Evolutionary conservation across 2,113 vertebrate genomes (phyloP).

Genomic region (Crotophaga sulcirostris): DNA sequence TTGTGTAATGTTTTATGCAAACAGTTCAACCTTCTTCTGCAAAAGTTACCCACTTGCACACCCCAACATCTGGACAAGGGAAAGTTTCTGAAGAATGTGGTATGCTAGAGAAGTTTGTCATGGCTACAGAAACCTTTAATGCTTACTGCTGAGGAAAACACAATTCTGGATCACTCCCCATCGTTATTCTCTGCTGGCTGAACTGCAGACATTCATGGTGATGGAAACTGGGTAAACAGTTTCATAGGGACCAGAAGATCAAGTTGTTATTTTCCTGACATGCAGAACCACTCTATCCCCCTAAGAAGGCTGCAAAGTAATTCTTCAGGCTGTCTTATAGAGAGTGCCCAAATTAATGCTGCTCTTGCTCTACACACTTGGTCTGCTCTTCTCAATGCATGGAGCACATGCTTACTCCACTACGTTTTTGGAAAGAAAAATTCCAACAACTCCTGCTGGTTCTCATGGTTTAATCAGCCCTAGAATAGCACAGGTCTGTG

Average conservation of each 20-base stretch:
- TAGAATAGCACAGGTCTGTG: rapidly evolving
- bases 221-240: not conserved
- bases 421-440: rapidly evolving
- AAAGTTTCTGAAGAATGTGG: not conserved
- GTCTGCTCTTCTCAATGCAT: not conserved
- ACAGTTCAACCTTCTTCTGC: not conserved
- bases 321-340: not conserved
- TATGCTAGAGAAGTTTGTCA: not conserved
- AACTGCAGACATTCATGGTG: not conserved
- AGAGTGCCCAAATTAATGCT: not conserved
- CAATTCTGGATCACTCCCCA: not conserved
- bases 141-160: not conserved
- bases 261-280: not conserved
- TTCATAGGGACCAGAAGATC: not conserved
- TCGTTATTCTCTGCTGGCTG: not conserved
- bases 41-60: not conserved
- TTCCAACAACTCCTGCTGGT: not conserved
- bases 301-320: not conserved
- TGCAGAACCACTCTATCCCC: not conserved
- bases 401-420: not conserved
- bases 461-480: rapidly evolving
- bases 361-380: not conserved
- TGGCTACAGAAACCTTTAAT: rapidly evolving
- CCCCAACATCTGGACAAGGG: not conserved
- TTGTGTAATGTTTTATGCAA: rapidly evolving